Conservation (phyloP, 37 sponge, comb jelly and placozoan species). For the Aplysina aerophoba region DNA sequence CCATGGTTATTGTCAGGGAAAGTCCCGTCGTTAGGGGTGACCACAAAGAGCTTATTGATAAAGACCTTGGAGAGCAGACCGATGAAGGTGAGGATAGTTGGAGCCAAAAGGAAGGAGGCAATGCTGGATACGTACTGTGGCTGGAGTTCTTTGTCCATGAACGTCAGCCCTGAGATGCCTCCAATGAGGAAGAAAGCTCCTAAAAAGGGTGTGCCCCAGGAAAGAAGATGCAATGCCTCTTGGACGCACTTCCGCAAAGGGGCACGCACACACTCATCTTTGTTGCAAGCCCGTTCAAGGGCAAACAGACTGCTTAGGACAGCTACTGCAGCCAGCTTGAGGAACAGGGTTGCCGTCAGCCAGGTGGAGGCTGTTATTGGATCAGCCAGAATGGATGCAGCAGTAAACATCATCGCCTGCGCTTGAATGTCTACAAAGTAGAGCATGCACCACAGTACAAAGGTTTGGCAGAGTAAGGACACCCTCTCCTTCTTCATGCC, state of each 20-base stretch:
- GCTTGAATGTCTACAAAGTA: neutral
- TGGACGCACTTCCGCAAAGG: neutral
- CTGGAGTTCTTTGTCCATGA: conserved; percentile 29
- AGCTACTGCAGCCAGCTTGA: neutral
- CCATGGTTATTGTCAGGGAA: neutral
- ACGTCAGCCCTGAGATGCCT: conserved; percentile 7
- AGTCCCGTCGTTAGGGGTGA: neutral
- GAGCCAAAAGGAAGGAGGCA: conserved; percentile 30
- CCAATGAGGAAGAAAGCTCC: neutral
- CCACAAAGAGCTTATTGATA: conserved; percentile 18
- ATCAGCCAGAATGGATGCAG: conserved; percentile 8
- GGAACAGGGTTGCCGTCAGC: neutral
- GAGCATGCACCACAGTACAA: neutral
- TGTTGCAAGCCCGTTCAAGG: neutral
- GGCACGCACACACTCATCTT: neutral
- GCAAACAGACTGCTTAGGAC: conserved; percentile 7
- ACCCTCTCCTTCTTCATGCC: neutral
- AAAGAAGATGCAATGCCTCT: neutral
- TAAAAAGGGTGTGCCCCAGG: conserved; percentile 19
- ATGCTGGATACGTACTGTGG: conserved; percentile 17
- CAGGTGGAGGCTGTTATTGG: conserved; percentile 10
- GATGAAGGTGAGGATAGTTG: conserved; percentile 6
- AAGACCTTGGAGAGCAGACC: conserved; percentile 18
- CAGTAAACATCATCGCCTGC: neutral
- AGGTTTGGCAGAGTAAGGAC: neutral